phyloP scores from a whole-genome alignment of 23 tunicate genomes.

The Halocynthia aurantium region DNA sequence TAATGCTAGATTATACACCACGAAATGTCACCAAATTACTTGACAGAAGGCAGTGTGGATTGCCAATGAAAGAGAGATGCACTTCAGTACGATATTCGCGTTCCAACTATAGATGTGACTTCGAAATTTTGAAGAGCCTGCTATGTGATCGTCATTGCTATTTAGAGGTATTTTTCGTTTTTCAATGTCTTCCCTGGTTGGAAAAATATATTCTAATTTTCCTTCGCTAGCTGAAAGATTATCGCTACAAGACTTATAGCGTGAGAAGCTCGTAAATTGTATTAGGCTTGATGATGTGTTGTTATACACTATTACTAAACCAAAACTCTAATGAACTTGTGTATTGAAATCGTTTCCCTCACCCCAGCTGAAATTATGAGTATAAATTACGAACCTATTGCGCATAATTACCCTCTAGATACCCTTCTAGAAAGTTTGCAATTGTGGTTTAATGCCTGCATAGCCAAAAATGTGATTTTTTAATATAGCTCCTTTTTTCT shows the following conservation, averaged over 20 bases:
- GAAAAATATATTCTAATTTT: not conserved
- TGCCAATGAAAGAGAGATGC: constrained; percentile 10
- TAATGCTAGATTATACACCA: not conserved
- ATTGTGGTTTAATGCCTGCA: no score
- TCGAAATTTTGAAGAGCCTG: constrained; percentile 43
- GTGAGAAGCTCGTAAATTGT: no score
- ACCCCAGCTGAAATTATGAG: no score
- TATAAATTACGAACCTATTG: no score
- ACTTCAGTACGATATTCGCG: constrained; percentile 12
- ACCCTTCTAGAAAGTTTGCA: no score
- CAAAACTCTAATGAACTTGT: no score
- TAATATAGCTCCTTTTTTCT: not conserved
- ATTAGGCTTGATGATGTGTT: no score
- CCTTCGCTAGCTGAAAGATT: not conserved
- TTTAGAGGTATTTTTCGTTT: constrained; percentile 51
- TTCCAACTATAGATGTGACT: constrained; percentile 27
- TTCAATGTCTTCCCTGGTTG: not conserved
- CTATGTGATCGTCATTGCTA: constrained; percentile 37
- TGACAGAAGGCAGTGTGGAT: constrained; percentile 5
- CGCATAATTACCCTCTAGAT: no score
- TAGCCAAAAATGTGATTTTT: not conserved
- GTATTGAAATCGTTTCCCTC: no score
- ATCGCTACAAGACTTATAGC: no score
- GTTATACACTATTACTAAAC: no score
- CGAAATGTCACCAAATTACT: not conserved